Evolutionary conservation across 2,797 vertebrate genomes (phyloP), one percentile per base, ranked within the genome.

Genomic region (Xenopus petersii): DNA sequence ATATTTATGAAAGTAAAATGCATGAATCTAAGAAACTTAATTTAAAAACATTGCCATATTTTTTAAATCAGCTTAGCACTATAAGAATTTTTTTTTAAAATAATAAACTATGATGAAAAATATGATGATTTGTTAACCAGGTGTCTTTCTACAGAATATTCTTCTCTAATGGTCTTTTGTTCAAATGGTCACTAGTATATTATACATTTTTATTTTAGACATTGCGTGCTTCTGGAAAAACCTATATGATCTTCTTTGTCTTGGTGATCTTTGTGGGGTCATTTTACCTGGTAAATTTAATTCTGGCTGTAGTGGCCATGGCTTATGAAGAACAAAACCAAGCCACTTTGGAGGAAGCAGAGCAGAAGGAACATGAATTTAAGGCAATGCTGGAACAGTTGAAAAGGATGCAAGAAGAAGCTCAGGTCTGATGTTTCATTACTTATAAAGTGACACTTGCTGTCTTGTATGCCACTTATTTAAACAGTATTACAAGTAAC

Each of bases 211-310:
- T 77, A 67, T 72, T 70, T 55, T 84, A 99, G 97, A 98, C 95
- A n/a, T 89, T 99, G 69, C 86, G 98, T 82, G 96, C 98, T 0
- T 97, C 98, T 67, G 98, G 98, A 67, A 99, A 99, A 88, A 98
- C 97, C 24, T 99, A 99, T 88, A 99, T 99, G 97, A 97, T 99
- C 84, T 99, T 99, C 89, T 99, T 99, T 24, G 96, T 99, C 82
- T 84, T 99, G 88, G 98, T 99, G 85, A 99, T 99, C 87, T 99
- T 99, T 42, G 96, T 99, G 92, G 98, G 98, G 0, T 99, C 98
- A 1, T 99, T 99, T 89, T 99, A 99, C 80, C 89, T 99, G 88
- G 97, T 99, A 36, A 99, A 99, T 74, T 91, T 99, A 71, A 99
- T 99, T 80, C 77, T 99, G 93, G 98, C 98, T 88, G 98, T 99